Base-by-base conservation (phyloP, 1,140 invertebrate species). In the Magallana ariakensis region DNA sequence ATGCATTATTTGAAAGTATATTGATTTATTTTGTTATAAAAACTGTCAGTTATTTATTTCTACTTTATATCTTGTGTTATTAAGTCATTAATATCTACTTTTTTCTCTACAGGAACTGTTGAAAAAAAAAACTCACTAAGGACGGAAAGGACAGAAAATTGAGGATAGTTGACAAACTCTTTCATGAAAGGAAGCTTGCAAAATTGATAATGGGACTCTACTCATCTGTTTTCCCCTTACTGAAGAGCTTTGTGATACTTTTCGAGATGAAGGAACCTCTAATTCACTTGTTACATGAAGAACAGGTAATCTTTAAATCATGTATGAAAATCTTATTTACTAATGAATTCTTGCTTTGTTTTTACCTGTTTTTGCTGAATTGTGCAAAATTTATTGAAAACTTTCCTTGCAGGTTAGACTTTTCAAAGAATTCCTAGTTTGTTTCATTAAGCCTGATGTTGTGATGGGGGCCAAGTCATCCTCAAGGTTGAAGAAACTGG, bases 231-330 rank as follows among this genome's bases (percentile, higher is more conserved):
- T 84, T 87, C 16, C 83, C 86, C 16, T 16, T 89, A 22, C 54
- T 89, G 53, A 82, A 87, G 80, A 53, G 81, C 9, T 87, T 85
- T 88, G 86, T 87, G n/a, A 22, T 83, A 15, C 57, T 88, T n/a
- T 89, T 89, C 80, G 80, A 89, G 57, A 84, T 83, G 70, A 87
- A 85, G 46, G 83, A 85, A 26, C 88, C 88, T 11, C 22, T 85
- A 9, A 87, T 89, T 80, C 88, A 87, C 58, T n/a, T 75, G 62
- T 22, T 89, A 46, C 87, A 89, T 89, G 88, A 89, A 15, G 62
- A 88, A 55, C 87, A 86, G 62, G 84, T 86, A 85, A 70, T 57
- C 55, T 82, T 80, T 0, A 53, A 60, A 54, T 82, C 53, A 13
- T 33, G 13, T 46, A 46, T 46, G 33, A 81, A 53, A 56, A 46